phyloP scores from a whole-genome alignment of 2,888 invertebrate species.

The Teleogryllus oceanicus region DNA sequence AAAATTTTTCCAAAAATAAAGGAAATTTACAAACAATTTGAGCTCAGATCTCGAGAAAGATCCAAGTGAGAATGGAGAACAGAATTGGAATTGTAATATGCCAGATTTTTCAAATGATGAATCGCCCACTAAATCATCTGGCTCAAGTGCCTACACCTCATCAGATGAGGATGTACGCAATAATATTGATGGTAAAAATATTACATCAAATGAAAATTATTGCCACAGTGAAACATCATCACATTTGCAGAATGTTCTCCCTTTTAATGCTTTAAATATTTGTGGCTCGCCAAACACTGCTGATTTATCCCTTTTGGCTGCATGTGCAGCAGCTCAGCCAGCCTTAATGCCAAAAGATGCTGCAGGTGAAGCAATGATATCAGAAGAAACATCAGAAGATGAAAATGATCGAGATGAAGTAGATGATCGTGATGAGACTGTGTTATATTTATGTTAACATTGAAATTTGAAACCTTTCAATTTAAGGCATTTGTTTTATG shows the following conservation, averaged over 20 bases:
- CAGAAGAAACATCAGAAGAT: slow-evolving; percentile 43
- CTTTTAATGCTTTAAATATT: slow-evolving; percentile 5
- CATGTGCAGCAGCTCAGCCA: slow-evolving; percentile 27
- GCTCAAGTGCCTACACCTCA: slow-evolving; percentile 27
- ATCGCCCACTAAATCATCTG: slow-evolving; percentile 28
- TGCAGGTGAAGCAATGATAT: slow-evolving; percentile 43
- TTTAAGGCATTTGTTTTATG: no score
- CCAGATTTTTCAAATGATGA: slow-evolving; percentile 32
- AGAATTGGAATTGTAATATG: background rate
- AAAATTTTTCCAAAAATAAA: no score
- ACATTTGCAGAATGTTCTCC: background rate
- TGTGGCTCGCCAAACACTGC: background rate
- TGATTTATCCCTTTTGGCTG: slow-evolving; percentile 29
- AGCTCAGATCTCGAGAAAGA: background rate
- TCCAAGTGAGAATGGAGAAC: background rate
- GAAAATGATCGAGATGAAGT: slow-evolving; percentile 34
- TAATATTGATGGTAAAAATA: slow-evolving; percentile 4
- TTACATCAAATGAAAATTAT: background rate
- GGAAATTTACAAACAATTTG: background rate
- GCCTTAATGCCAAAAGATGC: slow-evolving; percentile 37
- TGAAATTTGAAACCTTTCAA: no score
- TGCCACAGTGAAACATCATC: background rate
- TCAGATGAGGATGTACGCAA: slow-evolving; percentile 2
- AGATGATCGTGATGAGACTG: slow-evolving; percentile 30
- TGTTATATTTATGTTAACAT: background rate